Evolutionary conservation across 2,888 invertebrate genomes (phyloP).

Genomic region (Stictocephala bisonia): DNA sequence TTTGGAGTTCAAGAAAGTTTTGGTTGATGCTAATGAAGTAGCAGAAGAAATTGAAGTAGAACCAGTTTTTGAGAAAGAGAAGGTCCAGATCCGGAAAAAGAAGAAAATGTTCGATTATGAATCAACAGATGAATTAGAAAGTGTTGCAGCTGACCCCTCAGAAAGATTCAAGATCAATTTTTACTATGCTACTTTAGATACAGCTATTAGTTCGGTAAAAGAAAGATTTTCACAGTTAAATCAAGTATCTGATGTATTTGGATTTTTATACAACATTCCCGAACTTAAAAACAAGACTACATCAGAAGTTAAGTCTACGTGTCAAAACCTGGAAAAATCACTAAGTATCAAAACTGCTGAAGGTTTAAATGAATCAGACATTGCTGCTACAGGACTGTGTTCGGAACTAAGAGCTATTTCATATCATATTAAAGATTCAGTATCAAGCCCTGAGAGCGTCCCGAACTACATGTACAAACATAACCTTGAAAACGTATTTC

Average conservation of each 20-base stretch:
- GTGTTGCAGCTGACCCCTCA: background rate
- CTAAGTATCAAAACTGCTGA: background rate
- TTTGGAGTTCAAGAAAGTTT: too few species aligned
- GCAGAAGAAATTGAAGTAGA: background rate
- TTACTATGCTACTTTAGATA: background rate
- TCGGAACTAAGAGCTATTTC: background rate
- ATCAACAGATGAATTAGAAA: background rate
- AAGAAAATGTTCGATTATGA: background rate
- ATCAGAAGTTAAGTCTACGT: too few species aligned
- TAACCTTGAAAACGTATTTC: background rate
- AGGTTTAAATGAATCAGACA: background rate
- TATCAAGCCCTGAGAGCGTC: background rate
- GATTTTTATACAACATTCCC: background rate
- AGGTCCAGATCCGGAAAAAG: background rate
- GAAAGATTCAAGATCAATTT: background rate
- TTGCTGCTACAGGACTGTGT: background rate
- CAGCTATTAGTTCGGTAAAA: background rate
- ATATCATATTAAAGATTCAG: background rate
- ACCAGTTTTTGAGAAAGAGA: background rate
- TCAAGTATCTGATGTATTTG: background rate
- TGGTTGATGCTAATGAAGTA: slow-evolving; percentile 1
- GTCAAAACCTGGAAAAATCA: too few species aligned
- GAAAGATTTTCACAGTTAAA: slow-evolving; percentile 1
- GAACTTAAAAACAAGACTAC: too few species aligned
- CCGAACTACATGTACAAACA: background rate